Evolutionary conservation across 2,113 vertebrate genomes (phyloP), one percentile per base, ranked within the genome.

Genomic region (Genyomyrus donnyi): DNA sequence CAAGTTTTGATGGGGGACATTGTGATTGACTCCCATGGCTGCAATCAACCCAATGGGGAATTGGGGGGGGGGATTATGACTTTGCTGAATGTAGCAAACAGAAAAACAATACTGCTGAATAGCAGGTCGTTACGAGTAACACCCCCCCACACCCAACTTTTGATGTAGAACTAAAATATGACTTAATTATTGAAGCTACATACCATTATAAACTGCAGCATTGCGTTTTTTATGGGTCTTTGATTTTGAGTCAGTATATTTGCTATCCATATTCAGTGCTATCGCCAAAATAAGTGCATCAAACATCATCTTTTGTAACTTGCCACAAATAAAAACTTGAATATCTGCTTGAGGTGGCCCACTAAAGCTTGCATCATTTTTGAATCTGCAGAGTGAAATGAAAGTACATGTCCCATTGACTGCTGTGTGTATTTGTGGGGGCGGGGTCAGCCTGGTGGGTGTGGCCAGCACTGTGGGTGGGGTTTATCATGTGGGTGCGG

Each of bases 241-340:
- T 24, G 6, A 62, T 62, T 62, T 62, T 62, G 56, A 62, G 56
- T 62, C 56, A 62, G 56, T n/a, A n/a, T 24, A n/a, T 62, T 62
- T 62, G n/a, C 1, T 62, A n/a, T 62, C 21, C 21, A 7, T 24
- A 6, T 58, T 24, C 56, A 58, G 6, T 58, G 5, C 56, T 58
- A 2, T 58, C 6, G 1, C 5, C 19, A 24, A 58, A n/a, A 58
- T 24, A 24, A 56, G 5, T 6, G 17, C 53, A 56, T 21, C 53
- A 56, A 56, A 21, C 19, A 19, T 19, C 53, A 56, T 56, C 17
- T 48, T 80, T 89, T 86, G 85, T 91, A 89, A 92, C 39, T 27
- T 80, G 89, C 93, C 91, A 91, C 93, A 93, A 91, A 93, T 90
- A 91, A 92, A 90, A 91, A 92, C 87, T 91, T 46, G 92, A 70